Evolutionary conservation across 2,888 invertebrate genomes (phyloP).

Genomic region (Diadromus collaris): DNA sequence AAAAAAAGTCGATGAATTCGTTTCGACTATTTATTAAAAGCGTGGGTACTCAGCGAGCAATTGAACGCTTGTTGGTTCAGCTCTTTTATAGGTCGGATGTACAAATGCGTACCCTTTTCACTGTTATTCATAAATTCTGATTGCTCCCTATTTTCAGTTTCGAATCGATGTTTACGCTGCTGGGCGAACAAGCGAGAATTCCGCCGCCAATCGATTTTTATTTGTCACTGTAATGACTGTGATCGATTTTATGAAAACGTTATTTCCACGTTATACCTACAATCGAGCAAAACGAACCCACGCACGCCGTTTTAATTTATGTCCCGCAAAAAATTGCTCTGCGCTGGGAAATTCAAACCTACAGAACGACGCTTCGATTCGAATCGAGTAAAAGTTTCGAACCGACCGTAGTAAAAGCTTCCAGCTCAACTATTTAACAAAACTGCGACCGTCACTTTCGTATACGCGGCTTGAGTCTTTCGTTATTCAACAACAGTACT

Average conservation of each 20-base stretch:
- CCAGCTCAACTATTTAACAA: constrained; percentile 27
- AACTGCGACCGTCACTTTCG: constrained; percentile 25
- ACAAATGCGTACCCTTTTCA: not conserved
- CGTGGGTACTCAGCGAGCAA: not conserved
- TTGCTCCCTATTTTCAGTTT: not conserved
- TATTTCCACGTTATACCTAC: too few species aligned
- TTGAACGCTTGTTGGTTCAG: not conserved
- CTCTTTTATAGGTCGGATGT: not conserved
- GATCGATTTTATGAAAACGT: not conserved
- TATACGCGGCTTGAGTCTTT: constrained; percentile 35
- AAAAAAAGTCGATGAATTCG: not conserved
- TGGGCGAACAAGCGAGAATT: not conserved
- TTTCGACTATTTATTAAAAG: not conserved
- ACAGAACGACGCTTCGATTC: not conserved
- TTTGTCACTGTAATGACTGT: not conserved
- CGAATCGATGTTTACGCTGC: not conserved
- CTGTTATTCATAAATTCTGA: not conserved
- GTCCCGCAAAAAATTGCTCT: not conserved
- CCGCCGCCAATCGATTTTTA: not conserved
- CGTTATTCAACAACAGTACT: constrained; percentile 40
- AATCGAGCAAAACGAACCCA: not conserved
- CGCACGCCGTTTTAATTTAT: not conserved
- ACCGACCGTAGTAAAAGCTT: constrained; percentile 5
- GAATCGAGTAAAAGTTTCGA: not conserved
- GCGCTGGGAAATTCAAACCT: not conserved